Evolutionary conservation across 2,113 vertebrate species (phyloP).

Genomic region (Cervus canadensis): DNA sequence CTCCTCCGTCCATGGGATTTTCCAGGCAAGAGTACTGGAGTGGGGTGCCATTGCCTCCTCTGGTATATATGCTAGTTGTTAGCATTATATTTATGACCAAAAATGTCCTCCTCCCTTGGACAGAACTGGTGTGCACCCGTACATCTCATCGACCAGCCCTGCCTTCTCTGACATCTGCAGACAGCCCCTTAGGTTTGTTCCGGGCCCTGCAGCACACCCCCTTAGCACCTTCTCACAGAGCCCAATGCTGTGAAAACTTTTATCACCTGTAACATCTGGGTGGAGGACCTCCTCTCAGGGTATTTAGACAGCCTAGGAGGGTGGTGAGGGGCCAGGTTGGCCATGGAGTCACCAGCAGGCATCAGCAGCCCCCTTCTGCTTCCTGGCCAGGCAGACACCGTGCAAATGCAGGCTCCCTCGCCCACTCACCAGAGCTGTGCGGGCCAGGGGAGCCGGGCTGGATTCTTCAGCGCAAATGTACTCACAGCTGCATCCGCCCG

Average conservation of each 20-base stretch:
- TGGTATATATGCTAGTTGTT: too few species aligned
- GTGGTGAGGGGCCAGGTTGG: not conserved
- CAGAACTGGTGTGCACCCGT: not conserved
- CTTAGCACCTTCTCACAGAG: not conserved
- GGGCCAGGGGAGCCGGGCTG: not conserved
- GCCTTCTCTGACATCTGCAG: not conserved
- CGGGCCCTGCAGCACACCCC: accelerated
- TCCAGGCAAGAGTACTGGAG: too few species aligned
- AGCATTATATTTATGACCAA: not conserved
- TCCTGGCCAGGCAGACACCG: not conserved
- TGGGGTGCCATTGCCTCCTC: too few species aligned
- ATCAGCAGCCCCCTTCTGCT: not conserved
- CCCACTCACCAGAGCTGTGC: not conserved
- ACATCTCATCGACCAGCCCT: not conserved
- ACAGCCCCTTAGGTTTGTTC: not conserved
- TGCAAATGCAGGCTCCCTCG: not conserved
- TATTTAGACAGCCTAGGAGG: not conserved
- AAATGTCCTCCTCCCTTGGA: not conserved
- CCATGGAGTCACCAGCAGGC: not conserved
- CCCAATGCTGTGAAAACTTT: not conserved
- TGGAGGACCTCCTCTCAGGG: not conserved
- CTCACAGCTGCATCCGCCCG: not conserved
- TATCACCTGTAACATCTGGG: not conserved
- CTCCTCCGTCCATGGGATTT: too few species aligned
- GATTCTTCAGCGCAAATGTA: not conserved